These are phyloP conservation scores for Porphyrio hochstetteri DNA, from an alignment of 2,113 vertebrate species.

Conservation along the genomic window DNA sequence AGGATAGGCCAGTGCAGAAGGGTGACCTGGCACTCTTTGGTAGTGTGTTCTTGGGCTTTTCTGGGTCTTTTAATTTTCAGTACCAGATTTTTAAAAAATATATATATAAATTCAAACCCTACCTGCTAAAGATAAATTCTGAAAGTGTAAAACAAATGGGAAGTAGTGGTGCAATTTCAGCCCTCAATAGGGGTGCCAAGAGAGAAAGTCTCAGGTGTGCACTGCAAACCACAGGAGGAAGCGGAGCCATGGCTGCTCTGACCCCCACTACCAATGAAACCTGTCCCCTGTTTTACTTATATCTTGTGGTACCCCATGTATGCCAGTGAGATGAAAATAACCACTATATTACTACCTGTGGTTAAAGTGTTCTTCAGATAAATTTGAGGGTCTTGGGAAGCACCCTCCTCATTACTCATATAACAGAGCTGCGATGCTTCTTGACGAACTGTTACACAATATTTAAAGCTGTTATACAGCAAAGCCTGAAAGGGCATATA, in stretches of 20 bases:
- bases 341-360: not conserved
- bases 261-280: accelerated
- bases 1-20: not conserved
- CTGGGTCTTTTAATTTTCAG: not conserved
- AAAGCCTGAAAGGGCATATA: not conserved
- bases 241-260: accelerated
- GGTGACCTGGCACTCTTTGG: not conserved
- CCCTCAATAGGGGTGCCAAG: not conserved
- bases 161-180: not conserved
- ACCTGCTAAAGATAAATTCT: not conserved
- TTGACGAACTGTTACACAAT: not conserved
- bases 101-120: not conserved
- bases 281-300: not conserved
- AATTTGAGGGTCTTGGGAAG: not conserved
- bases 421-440: not conserved
- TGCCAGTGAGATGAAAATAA: not conserved
- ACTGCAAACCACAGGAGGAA: not conserved
- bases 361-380: not conserved
- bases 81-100: not conserved
- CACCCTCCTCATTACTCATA: not conserved
- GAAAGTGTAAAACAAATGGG: not conserved
- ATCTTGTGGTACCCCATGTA: accelerated
- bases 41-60: not conserved
- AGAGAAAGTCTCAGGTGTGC: accelerated
- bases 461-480: not conserved